Conservation (phyloP, 2,888 invertebrate species). For the Sylvicola fuscatus region DNA sequence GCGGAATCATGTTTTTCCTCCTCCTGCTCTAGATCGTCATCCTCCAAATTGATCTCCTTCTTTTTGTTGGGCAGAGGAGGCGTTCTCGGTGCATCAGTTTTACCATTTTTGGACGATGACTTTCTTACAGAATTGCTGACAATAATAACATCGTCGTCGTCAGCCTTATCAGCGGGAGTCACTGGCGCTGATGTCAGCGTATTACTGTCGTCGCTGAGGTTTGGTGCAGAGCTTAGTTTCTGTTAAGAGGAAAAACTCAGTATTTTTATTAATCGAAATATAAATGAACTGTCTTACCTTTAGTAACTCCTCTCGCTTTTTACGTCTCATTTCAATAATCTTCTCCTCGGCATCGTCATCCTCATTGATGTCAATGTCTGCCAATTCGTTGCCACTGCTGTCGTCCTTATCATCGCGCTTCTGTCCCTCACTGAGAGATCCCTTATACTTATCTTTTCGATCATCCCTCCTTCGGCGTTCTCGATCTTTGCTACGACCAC, state of each 20-base stretch:
- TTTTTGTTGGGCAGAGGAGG: constrained; percentile 6
- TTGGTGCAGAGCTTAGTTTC: not conserved
- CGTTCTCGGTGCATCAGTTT: constrained; percentile 6
- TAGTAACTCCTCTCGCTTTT: constrained; percentile 69
- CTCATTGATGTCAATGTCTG: constrained; percentile 54
- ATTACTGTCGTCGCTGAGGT: constrained; percentile 5
- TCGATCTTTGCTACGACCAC: constrained; percentile 19
- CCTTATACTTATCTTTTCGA: constrained; percentile 38
- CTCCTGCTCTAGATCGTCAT: constrained; percentile 12
- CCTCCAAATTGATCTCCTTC: constrained; percentile 13
- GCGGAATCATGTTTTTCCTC: constrained; percentile 14
- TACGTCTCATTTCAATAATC: constrained; percentile 73
- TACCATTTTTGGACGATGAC: not conserved
- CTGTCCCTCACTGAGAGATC: constrained; percentile 61
- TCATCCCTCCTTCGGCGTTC: constrained; percentile 22
- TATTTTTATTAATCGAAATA: not conserved
- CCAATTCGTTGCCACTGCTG: constrained; percentile 46
- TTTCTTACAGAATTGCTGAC: not conserved
- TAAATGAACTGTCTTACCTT: constrained; percentile 34
- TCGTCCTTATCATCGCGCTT: constrained; percentile 39
- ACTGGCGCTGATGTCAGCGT: constrained; percentile 4
- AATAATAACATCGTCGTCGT: constrained; percentile 3
- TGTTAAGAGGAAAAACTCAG: too few species aligned
- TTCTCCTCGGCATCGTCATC: constrained; percentile 85
- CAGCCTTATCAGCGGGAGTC: constrained; percentile 1